Base-by-base conservation (phyloP, 1,140 invertebrate species). In the Odontomachus brunneus region DNA sequence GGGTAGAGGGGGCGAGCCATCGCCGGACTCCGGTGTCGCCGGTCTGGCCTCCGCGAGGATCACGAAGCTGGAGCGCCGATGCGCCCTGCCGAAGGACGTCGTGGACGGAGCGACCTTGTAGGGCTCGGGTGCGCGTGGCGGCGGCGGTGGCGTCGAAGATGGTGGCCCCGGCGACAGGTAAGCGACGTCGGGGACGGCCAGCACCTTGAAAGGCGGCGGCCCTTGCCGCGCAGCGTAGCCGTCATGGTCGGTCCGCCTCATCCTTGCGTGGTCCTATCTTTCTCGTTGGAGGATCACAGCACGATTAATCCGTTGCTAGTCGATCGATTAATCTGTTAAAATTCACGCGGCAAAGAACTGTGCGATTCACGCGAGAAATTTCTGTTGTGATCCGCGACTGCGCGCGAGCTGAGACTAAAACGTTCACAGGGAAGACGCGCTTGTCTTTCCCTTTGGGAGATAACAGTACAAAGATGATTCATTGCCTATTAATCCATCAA, bases 41-140 rank as follows among this genome's bases (percentile, higher is more conserved):
- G 93, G 92, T 22, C 92, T 91, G 11, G 92, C 83, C 63, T 96
- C 95, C 5, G 95, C 94, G 57, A 96, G 93, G 72, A 96, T 96
- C 49, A 96, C 95, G 89, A 96, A 96, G 69, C 93, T 94, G 26
- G 94, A 92, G 22, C 92, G 91, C 19, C 94, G 88, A 22, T 93
- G 92, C 26, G 91, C 90, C 63, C 93, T 91, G 19, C 90, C 89
- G 71, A 83, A 88, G 19, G 87, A 84, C 19, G 84, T 89, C 57
- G 89, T 73, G 12, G 91, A 89, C 1, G 90, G 89, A 5, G 88
- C 83, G 72, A 94, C 80, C 33, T 94, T 93, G 84, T 94, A 93
- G 0, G 94, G 93, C 55, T 94, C 93, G 12, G 94, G 93, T 22
- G 92, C 92, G n/a, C 92, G 84, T 9, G 93, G 86, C 17, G 92